These are phyloP conservation scores for Philopedon plagiatum DNA, from an alignment of 2,888 invertebrate species.

Conservation along the genomic window DNA sequence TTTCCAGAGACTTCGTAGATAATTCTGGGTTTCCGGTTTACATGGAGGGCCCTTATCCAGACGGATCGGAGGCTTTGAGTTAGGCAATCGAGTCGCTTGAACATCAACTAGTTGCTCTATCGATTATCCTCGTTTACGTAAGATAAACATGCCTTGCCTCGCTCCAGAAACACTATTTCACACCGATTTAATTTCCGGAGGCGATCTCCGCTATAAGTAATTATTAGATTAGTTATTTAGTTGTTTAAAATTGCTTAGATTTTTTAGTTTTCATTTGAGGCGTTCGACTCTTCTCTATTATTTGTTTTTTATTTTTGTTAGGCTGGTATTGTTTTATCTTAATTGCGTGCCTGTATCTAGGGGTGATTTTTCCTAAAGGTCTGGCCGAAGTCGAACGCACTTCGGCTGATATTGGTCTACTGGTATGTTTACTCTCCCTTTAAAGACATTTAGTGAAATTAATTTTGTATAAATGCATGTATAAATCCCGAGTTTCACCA, in stretches of 20 bases:
- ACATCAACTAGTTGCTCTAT: constrained; percentile 46
- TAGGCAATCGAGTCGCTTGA: constrained; percentile 29
- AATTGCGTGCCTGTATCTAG: no score
- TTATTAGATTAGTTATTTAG: constrained; percentile 22
- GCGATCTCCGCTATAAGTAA: constrained; percentile 17
- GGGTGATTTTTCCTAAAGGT: no score
- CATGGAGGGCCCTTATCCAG: constrained; percentile 41
- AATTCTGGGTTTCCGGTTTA: constrained; percentile 42
- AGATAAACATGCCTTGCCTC: constrained; percentile 35
- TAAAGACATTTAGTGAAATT: no score
- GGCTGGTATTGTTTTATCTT: no score
- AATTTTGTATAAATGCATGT: no score
- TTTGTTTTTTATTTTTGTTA: no score
- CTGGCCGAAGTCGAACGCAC: no score
- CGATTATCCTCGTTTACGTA: constrained; percentile 34
- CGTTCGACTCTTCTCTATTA: no score
- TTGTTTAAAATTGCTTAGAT: background rate
- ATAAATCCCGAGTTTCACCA: no score
- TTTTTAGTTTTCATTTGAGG: background rate
- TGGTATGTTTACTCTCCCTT: no score
- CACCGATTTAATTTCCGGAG: constrained; percentile 42
- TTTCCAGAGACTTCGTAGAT: constrained; percentile 27
- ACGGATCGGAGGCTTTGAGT: constrained; percentile 35
- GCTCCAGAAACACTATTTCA: constrained; percentile 29
- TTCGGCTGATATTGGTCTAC: no score